A percentile compares a stretch with the other conserved stretches of the same genome.
Evolutionary conservation across 2,888 invertebrate genomes (phyloP).

Genomic region (Pristionchus japonicus): DNA sequence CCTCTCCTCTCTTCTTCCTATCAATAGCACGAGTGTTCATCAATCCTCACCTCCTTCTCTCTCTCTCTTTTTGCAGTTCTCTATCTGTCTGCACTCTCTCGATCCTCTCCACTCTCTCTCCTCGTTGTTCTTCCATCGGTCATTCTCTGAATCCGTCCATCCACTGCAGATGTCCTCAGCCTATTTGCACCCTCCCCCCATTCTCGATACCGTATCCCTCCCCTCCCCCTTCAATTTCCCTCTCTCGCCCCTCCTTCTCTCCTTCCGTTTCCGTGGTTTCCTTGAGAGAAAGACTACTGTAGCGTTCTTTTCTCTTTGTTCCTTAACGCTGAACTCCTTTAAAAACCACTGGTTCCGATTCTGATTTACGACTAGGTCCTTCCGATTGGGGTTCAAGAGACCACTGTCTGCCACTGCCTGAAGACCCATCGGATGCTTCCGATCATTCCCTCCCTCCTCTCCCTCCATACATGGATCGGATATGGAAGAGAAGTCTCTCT

Average conservation of each 20-base stretch:
- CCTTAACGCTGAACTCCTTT: too few species aligned
- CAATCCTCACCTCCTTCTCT: conserved; percentile 18
- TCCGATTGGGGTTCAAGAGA: too few species aligned
- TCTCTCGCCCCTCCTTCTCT: conserved; percentile 15
- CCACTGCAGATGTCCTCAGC: conserved; percentile 19
- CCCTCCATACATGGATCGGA: background rate
- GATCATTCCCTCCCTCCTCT: background rate
- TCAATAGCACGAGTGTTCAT: conserved; percentile 31
- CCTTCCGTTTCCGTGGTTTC: conserved; percentile 32
- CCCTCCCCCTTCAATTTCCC: background rate
- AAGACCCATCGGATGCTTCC: background rate
- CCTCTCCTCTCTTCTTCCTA: background rate
- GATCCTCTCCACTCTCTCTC: conserved; percentile 15
- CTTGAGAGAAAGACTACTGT: background rate
- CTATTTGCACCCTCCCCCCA: conserved; percentile 3
- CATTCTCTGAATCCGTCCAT: background rate
- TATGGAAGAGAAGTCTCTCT: background rate
- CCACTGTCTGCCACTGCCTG: too few species aligned
- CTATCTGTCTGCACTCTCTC: conserved; percentile 14
- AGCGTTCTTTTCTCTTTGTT: background rate
- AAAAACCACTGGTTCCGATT: too few species aligned
- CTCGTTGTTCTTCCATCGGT: conserved; percentile 13
- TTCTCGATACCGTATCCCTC: conserved; percentile 25
- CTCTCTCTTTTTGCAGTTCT: background rate
- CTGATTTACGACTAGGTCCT: too few species aligned